Conservation (phyloP, 2,888 invertebrate genomes). For the Drosophila phalerata region DNA sequence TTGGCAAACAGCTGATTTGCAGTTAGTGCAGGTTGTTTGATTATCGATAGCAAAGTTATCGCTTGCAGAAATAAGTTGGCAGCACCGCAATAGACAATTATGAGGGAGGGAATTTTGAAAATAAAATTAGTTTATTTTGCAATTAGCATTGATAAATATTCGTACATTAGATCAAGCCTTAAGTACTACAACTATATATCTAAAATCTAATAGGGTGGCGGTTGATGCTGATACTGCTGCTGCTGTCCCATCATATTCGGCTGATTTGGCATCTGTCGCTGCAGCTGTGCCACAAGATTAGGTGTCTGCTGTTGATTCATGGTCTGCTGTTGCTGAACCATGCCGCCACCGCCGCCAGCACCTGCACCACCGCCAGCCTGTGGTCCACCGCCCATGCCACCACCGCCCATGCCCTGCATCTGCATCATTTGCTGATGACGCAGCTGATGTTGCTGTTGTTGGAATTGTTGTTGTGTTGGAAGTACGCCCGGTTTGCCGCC, state of each 20-base stretch:
- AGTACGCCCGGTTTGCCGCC: conserved; percentile 83
- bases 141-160: conserved; percentile 67
- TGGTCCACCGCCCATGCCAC: conserved; percentile 81
- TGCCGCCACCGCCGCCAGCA: conserved; percentile 81
- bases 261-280: conserved; percentile 87
- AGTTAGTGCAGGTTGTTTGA: neutral
- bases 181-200: conserved; percentile 36
- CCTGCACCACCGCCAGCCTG: conserved; percentile 78
- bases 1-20: conserved; percentile 59
- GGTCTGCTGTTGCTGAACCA: conserved; percentile 86
- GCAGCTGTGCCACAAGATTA: conserved; percentile 89
- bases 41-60: conserved; percentile 51
- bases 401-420: conserved; percentile 86
- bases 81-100: neutral
- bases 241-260: conserved; percentile 84
- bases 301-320: conserved; percentile 87
- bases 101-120: conserved; percentile 28
- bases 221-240: conserved; percentile 85
- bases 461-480: conserved; percentile 83
- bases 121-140: conserved; percentile 68
- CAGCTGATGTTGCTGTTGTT: conserved; percentile 89
- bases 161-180: conserved; percentile 46
- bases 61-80: conserved; percentile 28
- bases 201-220: conserved; percentile 66
- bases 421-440: conserved; percentile 89